Conservation (phyloP, 1,140 invertebrate species). For the Drosophila burlai region DNA sequence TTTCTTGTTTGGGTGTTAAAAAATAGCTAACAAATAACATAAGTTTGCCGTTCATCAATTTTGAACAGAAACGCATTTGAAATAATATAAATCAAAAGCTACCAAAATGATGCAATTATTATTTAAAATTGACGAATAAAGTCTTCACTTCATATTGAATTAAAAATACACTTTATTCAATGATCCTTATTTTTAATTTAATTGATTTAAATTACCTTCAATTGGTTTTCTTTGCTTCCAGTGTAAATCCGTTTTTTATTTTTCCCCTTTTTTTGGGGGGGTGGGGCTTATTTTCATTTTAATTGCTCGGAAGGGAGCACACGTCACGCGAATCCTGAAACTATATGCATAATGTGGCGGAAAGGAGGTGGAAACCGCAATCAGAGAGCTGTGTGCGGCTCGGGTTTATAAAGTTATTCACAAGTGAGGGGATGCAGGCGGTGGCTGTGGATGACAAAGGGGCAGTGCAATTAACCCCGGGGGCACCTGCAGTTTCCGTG, state of each 20-base stretch:
- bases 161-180: too few relatives aligned
- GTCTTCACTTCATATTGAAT: not conserved
- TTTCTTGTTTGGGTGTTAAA: not conserved
- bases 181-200: too few relatives aligned
- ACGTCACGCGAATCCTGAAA: constrained; percentile 86
- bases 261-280: constrained; percentile 86
- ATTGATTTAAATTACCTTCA: not conserved
- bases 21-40: not conserved
- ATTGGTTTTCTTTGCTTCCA: not conserved
- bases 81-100: not conserved
- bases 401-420: constrained; percentile 44
- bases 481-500: constrained; percentile 38
- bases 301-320: constrained; percentile 88
- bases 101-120: not conserved
- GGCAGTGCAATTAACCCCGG: constrained; percentile 54
- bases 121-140: too few relatives aligned
- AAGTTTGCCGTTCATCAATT: too few relatives aligned
- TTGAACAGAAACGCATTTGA: too few relatives aligned
- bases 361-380: constrained; percentile 40
- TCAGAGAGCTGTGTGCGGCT: constrained; percentile 18
- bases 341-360: constrained; percentile 27
- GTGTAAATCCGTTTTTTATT: constrained; percentile 58
- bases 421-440: not conserved
- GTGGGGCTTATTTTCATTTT: constrained; percentile 77
- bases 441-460: not conserved